Evolutionary conservation across 2,113 vertebrate species (phyloP), one percentile per base, ranked within the genome.

Genomic region (Bolborhynchus lineola): DNA sequence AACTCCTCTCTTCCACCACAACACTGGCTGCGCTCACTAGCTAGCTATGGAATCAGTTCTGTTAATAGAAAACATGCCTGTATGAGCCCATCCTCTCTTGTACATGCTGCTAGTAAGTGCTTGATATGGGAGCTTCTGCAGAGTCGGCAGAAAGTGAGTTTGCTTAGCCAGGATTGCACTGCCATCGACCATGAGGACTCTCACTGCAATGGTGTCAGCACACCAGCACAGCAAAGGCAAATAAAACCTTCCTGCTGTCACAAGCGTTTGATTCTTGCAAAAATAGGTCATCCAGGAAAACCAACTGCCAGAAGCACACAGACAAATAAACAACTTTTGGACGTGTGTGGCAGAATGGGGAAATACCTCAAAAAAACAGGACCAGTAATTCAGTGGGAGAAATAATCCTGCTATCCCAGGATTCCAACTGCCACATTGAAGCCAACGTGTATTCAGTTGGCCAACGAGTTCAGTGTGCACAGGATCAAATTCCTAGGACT

Each of bases 231-330:
- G 82, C 46, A 26, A 69, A 82, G 53, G 52, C 88, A 63, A 94
- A 52, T 82, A 52, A 80, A 86, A 67, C 20, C 67, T 49, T 16
- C 31, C 72, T 57, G 86, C 60, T 62, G n/a, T 26, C 86, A 67
- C 20, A 19, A 70, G 82, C 86, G 24, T 41, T 77, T 37, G 28
- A 63, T 42, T 86, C 79, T 44, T 88, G 94, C 82, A 94, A 86
- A 93, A 95, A 49, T 44, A 75, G 80, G 71, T 93, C 88, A 88
- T 44, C 52, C 46, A 86, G 82, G 57, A 93, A 93, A 41, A 10
- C 24, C 49, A 37, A 25, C 55, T 77, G 71, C 79, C 88, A 97
- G 49, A n/a, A 86, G 80, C 46, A 62, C 46, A 41, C 1, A 0
- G 46, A 21, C 41, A 82, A 94, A 87, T 50, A 91, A 91, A 82